A percentile compares a stretch with the other conserved stretches of the same genome.
phyloP scores from a whole-genome alignment of 2,797 vertebrate species.

The Myoxocephalus aenaeus region DNA sequence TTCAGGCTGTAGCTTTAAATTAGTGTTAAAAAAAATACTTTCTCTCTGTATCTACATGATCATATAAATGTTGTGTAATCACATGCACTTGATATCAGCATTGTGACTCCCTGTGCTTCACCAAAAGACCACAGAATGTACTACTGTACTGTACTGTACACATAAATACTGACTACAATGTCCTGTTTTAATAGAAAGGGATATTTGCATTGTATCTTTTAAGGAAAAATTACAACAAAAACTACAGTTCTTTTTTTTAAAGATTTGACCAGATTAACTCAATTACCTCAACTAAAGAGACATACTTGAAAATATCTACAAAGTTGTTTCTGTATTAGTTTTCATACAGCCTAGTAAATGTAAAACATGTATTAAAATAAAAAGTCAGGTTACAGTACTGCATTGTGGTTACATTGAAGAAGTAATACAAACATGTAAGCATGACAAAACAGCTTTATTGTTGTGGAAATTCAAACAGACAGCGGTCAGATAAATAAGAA shows the following conservation, averaged over 20 bases:
- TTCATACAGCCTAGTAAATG: not conserved
- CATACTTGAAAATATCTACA: not conserved
- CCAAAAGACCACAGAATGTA: not conserved
- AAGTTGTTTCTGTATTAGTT: not conserved
- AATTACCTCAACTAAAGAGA: not conserved
- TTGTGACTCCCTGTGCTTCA: not conserved
- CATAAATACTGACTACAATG: not conserved
- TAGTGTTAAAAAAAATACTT: not conserved
- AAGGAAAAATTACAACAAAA: not conserved
- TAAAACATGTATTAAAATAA: not conserved
- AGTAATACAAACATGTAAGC: not conserved
- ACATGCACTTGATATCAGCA: constrained; percentile 10
- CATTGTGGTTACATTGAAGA: constrained; percentile 5
- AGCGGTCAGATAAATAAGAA: constrained; percentile 6
- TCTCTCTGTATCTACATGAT: constrained; percentile 6
- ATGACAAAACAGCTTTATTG: not conserved
- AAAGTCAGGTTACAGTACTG: not conserved
- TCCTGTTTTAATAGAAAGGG: not conserved
- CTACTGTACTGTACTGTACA: not conserved
- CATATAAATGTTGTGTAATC: constrained; percentile 9
- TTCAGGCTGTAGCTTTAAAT: constrained; percentile 13
- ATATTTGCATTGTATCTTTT: not conserved
- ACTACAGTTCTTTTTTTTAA: not conserved
- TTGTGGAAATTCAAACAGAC: not conserved
- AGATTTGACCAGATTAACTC: not conserved